A percentile compares a stretch with the other conserved stretches of the same genome.
Conservation (phyloP, 2,888 invertebrate species). For the Leistus spinibarbis region DNA sequence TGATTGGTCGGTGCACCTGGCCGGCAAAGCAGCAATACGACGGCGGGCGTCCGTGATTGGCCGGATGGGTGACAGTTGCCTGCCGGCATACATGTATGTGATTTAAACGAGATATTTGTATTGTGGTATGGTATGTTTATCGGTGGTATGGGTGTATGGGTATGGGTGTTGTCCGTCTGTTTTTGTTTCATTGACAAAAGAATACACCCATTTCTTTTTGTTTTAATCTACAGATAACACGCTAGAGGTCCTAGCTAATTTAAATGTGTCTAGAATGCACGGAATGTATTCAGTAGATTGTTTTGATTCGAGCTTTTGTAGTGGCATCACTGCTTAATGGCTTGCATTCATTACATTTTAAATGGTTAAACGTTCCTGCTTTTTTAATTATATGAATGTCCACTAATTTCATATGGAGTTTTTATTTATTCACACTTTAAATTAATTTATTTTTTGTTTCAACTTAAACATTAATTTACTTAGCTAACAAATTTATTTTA, state of each 20-base stretch:
- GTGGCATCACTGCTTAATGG: neutral
- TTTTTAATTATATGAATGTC: neutral
- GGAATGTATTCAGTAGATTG: conserved; percentile 25
- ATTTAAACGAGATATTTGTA: conserved; percentile 26
- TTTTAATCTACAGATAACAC: conserved; percentile 7
- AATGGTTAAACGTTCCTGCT: neutral
- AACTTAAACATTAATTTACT: neutral
- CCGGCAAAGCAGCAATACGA: conserved; percentile 27
- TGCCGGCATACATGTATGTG: conserved; percentile 33
- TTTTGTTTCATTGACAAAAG: conserved; percentile 38
- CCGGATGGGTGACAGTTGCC: conserved; percentile 32
- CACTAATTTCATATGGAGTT: neutral
- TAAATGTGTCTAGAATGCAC: conserved; percentile 38
- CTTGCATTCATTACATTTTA: neutral
- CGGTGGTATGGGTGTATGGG: conserved; percentile 13
- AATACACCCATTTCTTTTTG: conserved; percentile 22
- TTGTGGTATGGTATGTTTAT: conserved; percentile 20
- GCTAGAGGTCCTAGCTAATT: conserved; percentile 18
- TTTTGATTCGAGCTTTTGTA: neutral
- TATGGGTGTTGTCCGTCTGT: conserved; percentile 28
- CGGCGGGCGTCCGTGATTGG: conserved; percentile 17
- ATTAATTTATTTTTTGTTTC: neutral
- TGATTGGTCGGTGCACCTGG: conserved; percentile 17
- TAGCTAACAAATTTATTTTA: neutral
- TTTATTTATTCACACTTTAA: neutral